Percentiles rank a stretch among this genome's conserved stretches.
phyloP scores from a whole-genome alignment of 2,888 invertebrate species.

The Coelopa pilipes region DNA sequence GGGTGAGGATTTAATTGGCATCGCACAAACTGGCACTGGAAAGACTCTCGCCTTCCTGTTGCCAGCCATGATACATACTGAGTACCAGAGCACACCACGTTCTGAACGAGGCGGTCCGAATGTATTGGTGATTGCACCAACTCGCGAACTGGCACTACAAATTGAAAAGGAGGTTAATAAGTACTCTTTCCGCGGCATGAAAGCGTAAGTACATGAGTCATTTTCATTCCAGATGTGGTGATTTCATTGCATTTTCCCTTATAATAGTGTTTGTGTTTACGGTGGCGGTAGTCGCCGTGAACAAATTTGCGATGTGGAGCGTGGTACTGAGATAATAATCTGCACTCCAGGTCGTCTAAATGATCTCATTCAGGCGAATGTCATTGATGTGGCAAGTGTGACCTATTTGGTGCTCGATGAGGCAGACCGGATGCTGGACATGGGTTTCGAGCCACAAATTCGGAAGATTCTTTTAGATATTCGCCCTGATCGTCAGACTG shows the following conservation, averaged over 20 bases:
- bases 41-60: conserved; percentile 94
- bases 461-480: conserved; percentile 82
- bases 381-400: conserved; percentile 80
- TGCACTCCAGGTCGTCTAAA: conserved; percentile 95
- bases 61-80: conserved; percentile 93
- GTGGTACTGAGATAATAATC: conserved; percentile 93
- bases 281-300: conserved; percentile 86
- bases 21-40: conserved; percentile 94
- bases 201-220: conserved; percentile 71
- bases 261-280: conserved; percentile 82
- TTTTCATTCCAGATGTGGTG: too few species aligned
- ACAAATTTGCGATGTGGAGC: conserved; percentile 78
- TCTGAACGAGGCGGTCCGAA: conserved; percentile 82
- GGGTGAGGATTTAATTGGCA: conserved; percentile 94
- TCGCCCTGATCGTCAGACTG: conserved; percentile 90
- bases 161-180: conserved; percentile 92
- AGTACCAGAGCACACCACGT: conserved; percentile 81
- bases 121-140: conserved; percentile 90
- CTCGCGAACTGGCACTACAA: conserved; percentile 91
- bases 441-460: conserved; percentile 91
- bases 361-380: conserved; percentile 81
- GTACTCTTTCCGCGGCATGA: conserved; percentile 88
- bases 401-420: conserved; percentile 94
- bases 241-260: background rate
- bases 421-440: conserved; percentile 87